phyloP scores from a whole-genome alignment of 1,140 invertebrate species.

The Parasteatoda tepidariorum region DNA sequence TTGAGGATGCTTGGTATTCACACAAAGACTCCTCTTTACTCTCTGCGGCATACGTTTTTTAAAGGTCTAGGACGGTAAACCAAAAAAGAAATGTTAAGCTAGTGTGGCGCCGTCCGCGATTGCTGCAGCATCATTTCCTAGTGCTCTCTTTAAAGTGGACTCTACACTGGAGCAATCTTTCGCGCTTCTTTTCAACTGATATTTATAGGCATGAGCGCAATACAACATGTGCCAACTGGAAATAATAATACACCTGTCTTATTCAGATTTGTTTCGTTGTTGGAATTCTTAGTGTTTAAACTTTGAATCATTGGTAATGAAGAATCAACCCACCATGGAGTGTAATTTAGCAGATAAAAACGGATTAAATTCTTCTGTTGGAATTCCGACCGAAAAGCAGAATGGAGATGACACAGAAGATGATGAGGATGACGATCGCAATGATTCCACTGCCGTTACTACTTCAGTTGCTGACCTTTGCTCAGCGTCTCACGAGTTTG shows the following conservation, averaged over 20 bases:
- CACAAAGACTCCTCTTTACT: background rate
- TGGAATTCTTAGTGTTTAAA: background rate
- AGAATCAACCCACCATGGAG: conserved; percentile 11
- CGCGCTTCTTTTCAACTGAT: background rate
- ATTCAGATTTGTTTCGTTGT: background rate
- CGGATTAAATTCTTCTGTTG: background rate
- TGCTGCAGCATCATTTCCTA: background rate
- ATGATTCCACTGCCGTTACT: background rate
- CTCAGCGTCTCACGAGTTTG: conserved; percentile 49
- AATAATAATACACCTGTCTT: background rate
- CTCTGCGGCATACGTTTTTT: background rate
- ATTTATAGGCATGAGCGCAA: background rate
- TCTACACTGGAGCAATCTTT: background rate
- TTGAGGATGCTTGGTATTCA: background rate
- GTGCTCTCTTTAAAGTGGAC: conserved; percentile 17
- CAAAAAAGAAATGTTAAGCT: conserved; percentile 7
- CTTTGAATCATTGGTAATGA: conserved; percentile 9
- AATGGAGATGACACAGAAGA: conserved; percentile 25
- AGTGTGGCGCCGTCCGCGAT: conserved; percentile 9
- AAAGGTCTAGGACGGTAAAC: background rate
- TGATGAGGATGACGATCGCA: conserved; percentile 28
- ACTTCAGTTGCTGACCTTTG: conserved; percentile 19
- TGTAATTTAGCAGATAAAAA: background rate
- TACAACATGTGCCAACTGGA: background rate
- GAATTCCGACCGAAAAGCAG: conserved; percentile 7